Base-by-base conservation (phyloP, 2,888 invertebrate species). In the Lepidocyrtinus sp. region DNA sequence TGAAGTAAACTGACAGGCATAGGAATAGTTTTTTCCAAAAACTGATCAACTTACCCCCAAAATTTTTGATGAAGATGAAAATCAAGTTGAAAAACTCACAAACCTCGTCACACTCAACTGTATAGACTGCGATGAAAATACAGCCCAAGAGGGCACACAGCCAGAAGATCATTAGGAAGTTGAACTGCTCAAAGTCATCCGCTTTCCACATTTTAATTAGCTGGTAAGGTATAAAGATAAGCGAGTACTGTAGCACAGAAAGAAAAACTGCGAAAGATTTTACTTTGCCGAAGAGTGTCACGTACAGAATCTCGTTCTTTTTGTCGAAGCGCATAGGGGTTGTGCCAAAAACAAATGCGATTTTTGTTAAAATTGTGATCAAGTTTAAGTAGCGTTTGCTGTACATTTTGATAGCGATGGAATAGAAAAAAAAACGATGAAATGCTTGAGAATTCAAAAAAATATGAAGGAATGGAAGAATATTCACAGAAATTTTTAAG, bases 161-260 rank as follows among this genome's bases (percentile, higher is more conserved):
- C 76, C 76, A 76, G 17, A 76, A 59, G 19, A 76, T 71, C 71
- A 71, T 76, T 1, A 59, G 24, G n/a, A 19, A 59, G 24, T 76
- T 76, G 36, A 76, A 76, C 50, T 76, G 63, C 0, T 63, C 12
- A 17, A 70, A 65, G 17, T 76, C 25, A 5, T 45, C 70, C 2
- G 2, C 1, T 17, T 1, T 22, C 76, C 70, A 76, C n/a, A 63
- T 46, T 27, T 62, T 70, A 1, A 45, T 59, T 1, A 76, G 65
- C 21, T 76, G 63, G 17, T 70, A 69, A 15, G 76, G 76, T 25
- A 71, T 64, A n/a, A 64, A 76, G 3, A 76, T 12, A 3, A 26
- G 19, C n/a, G 45, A 64, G 25, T 76, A 76, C 24, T 63, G 24
- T 19, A 76, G 5, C 27, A 76, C 19, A 2, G 26, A 0, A 1